Evolutionary conservation across 1,140 invertebrate genomes (phyloP).

Genomic region (Rhyzopertha dominica): DNA sequence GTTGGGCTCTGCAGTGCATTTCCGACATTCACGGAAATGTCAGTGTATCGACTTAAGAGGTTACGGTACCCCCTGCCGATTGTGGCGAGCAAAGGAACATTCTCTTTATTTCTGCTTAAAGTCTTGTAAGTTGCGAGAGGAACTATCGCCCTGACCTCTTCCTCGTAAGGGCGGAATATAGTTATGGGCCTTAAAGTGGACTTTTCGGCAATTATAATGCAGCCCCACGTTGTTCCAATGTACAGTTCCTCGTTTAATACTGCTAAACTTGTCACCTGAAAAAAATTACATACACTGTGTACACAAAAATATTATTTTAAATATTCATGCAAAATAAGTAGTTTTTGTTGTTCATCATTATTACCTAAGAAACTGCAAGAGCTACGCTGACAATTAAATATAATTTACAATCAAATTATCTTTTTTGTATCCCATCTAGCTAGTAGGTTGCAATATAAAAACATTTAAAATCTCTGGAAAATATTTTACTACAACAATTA

Average conservation of each 20-base stretch:
- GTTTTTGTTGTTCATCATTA: too few species aligned
- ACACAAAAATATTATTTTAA: constrained; percentile 1
- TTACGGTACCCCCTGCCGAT: constrained; percentile 80
- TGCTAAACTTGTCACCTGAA: constrained; percentile 72
- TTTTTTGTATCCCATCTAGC: too few species aligned
- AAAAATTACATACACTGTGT: constrained; percentile 12
- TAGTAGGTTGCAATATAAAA: too few species aligned
- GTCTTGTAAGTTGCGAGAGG: constrained; percentile 40
- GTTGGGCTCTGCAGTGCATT: constrained; percentile 36
- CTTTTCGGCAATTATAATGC: constrained; percentile 80
- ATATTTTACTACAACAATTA: too few species aligned
- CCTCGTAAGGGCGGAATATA: constrained; percentile 85
- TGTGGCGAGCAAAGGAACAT: constrained; percentile 61
- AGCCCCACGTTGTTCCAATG: constrained; percentile 89
- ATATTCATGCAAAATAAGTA: background rate
- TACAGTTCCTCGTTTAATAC: constrained; percentile 67
- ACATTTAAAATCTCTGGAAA: too few species aligned
- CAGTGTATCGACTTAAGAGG: constrained; percentile 66
- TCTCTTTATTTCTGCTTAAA: constrained; percentile 41
- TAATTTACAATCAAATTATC: too few species aligned
- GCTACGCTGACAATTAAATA: too few species aligned
- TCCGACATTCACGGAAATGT: constrained; percentile 45
- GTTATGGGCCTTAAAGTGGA: constrained; percentile 77
- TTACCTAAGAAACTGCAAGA: too few species aligned
- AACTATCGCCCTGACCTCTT: constrained; percentile 59